Percentiles rank a stretch among this genome's conserved stretches.
Evolutionary conservation across 2,888 invertebrate genomes (phyloP).

Genomic region (Polymixis flavicincta): DNA sequence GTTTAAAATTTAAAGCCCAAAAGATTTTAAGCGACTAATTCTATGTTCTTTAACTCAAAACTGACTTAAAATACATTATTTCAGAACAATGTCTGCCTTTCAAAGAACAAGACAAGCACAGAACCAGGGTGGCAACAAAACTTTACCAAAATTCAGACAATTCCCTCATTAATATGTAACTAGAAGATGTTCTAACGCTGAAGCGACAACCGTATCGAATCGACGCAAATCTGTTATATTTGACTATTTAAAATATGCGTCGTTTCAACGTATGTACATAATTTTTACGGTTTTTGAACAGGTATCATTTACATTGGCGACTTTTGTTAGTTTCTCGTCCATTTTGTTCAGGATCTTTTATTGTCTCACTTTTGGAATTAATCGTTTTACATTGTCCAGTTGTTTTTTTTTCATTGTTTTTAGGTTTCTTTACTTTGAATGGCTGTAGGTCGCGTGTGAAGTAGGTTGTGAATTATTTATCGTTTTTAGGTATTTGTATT

Average conservation of each 20-base stretch:
- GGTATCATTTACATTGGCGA: slow-evolving; percentile 71
- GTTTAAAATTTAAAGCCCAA: slow-evolving; percentile 13
- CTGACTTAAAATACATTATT: slow-evolving; percentile 42
- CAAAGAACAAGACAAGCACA: slow-evolving; percentile 18
- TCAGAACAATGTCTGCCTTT: slow-evolving; percentile 29
- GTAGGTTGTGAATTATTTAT: slow-evolving; percentile 58
- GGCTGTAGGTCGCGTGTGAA: slow-evolving; percentile 63
- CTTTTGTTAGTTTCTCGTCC: slow-evolving; percentile 65
- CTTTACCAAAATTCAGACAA: slow-evolving; percentile 58
- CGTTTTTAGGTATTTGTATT: slow-evolving; percentile 19
- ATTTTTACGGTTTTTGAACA: slow-evolving; percentile 77
- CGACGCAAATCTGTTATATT: slow-evolving; percentile 81
- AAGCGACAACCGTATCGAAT: slow-evolving; percentile 78
- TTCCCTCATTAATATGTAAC: slow-evolving; percentile 67
- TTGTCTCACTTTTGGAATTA: slow-evolving; percentile 74
- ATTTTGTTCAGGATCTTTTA: slow-evolving; percentile 58
- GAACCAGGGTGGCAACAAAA: slow-evolving; percentile 59
- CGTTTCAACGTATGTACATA: slow-evolving; percentile 78
- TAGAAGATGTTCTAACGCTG: slow-evolving; percentile 46
- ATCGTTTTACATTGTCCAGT: slow-evolving; percentile 69
- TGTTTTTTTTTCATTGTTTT: slow-evolving; percentile 59
- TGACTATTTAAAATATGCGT: slow-evolving; percentile 72
- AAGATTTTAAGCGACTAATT: slow-evolving; percentile 16
- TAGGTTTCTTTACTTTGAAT: slow-evolving; percentile 46
- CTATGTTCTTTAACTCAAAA: background rate